A percentile compares a stretch with the other conserved stretches of the same genome.
Conservation (phyloP, 2,888 invertebrate species). For the Coenonympha arcania region DNA sequence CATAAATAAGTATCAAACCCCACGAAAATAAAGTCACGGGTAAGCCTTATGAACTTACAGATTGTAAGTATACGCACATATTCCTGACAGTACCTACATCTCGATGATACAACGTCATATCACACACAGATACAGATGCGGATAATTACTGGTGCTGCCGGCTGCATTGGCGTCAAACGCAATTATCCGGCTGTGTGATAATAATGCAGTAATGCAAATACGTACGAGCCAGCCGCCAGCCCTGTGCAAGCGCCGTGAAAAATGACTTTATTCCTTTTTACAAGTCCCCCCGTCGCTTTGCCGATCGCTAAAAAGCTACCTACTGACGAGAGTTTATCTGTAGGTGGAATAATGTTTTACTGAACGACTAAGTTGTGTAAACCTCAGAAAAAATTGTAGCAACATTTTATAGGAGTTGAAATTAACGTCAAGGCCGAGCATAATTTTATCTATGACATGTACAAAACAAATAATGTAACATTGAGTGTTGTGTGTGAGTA, state of each 20-base stretch:
- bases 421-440: too few species aligned
- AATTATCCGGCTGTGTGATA: conserved; percentile 65
- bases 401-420: too few species aligned
- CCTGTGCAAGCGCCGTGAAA: conserved; percentile 46
- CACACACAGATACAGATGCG: conserved; percentile 35
- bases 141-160: conserved; percentile 51
- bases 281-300: conserved; percentile 8
- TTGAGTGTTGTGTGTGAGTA: background rate
- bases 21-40: too few species aligned
- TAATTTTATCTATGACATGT: too few species aligned
- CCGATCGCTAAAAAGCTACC: too few species aligned
- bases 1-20: too few species aligned
- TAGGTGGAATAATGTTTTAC: too few species aligned
- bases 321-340: too few species aligned
- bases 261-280: conserved; percentile 53
- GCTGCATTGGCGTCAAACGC: conserved; percentile 55
- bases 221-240: conserved; percentile 38
- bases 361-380: too few species aligned
- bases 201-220: conserved; percentile 71
- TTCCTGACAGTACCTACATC: background rate
- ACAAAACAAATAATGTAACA: background rate
- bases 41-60: background rate
- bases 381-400: too few species aligned
- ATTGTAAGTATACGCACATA: background rate
- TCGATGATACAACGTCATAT: background rate